phyloP scores from a whole-genome alignment of 2,888 invertebrate genomes.

The Idaea biselata region DNA sequence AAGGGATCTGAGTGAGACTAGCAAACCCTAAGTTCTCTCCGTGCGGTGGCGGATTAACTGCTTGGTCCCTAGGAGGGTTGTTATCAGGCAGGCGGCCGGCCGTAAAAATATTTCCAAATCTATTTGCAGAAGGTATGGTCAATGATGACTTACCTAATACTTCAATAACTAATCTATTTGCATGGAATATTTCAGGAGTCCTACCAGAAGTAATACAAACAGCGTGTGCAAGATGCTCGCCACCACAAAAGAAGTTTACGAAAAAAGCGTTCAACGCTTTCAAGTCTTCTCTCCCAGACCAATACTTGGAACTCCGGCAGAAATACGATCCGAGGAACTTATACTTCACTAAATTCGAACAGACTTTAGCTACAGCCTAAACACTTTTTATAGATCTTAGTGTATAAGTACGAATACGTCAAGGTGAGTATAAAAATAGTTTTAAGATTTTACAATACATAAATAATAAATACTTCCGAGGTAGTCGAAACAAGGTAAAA shows the following conservation, averaged over 20 bases:
- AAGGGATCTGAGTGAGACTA: no score
- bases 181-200: constrained; percentile 42
- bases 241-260: constrained; percentile 72
- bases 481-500: no score
- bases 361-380: constrained; percentile 47
- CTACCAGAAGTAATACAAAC: constrained; percentile 55
- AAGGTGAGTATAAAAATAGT: not conserved
- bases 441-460: no score
- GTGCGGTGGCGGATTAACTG: no score
- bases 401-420: constrained; percentile 18
- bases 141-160: no score
- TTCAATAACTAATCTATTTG: no score
- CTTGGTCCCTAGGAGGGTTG: no score
- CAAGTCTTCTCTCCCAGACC: constrained; percentile 80
- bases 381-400: constrained; percentile 14
- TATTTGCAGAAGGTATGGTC: no score
- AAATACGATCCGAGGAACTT: constrained; percentile 85
- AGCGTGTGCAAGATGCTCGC: constrained; percentile 54
- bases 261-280: constrained; percentile 83
- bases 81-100: no score
- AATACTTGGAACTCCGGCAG: constrained; percentile 81
- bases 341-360: constrained; percentile 69
- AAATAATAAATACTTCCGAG: no score
- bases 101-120: no score
- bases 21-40: no score